Percentiles rank a stretch among this genome's conserved stretches.
Evolutionary conservation across 1,140 invertebrate species (phyloP).

Genomic region (Chrysopa pallens): DNA sequence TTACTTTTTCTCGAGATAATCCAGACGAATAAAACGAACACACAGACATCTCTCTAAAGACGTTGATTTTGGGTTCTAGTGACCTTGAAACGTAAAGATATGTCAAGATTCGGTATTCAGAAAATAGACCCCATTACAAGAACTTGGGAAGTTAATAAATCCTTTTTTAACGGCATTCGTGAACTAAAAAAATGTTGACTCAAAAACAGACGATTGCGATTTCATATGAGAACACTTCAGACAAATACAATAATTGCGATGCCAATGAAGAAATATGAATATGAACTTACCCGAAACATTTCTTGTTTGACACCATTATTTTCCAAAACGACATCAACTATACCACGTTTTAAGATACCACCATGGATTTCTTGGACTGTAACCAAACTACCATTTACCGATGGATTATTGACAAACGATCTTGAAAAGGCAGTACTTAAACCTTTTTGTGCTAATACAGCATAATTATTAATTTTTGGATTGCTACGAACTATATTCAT

Average conservation of each 20-base stretch:
- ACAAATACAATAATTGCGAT: conserved; percentile 2
- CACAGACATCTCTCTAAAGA: too few species aligned
- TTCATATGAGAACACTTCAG: too few species aligned
- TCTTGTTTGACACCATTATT: conserved; percentile 28
- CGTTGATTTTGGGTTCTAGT: too few species aligned
- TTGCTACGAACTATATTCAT: conserved; percentile 20
- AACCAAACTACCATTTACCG: conserved; percentile 48
- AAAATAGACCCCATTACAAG: too few species aligned
- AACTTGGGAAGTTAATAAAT: too few species aligned
- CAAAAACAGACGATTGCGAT: too few species aligned
- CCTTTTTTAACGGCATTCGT: too few species aligned
- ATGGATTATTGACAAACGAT: conserved; percentile 31
- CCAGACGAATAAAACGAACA: too few species aligned
- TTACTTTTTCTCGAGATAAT: too few species aligned
- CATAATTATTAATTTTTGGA: conserved; percentile 41
- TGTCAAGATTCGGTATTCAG: too few species aligned
- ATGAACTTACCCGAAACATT: conserved; percentile 26
- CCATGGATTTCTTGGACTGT: conserved; percentile 56
- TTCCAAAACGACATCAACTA: conserved; percentile 50
- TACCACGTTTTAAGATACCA: conserved; percentile 55
- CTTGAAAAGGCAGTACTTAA: conserved; percentile 52
- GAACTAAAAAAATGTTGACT: too few species aligned
- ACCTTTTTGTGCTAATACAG: conserved; percentile 42
- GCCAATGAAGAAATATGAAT: background rate
- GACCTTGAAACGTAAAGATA: too few species aligned